Base-by-base conservation (phyloP, 2,113 vertebrate genomes). In the Rhinopomastus cyanomelas region DNA sequence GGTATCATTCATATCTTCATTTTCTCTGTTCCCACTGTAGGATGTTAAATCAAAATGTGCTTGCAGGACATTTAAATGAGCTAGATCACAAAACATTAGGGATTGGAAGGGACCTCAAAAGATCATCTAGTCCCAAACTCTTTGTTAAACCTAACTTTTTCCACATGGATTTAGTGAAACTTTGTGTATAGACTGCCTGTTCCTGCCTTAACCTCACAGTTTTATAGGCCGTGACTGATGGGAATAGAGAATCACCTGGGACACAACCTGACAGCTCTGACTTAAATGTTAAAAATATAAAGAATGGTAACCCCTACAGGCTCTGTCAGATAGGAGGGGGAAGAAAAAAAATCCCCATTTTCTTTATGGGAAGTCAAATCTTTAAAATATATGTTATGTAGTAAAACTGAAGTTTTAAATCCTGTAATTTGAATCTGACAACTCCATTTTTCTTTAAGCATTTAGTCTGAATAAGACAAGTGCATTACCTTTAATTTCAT, bases 401-500 rank as follows among this genome's bases (percentile, higher is more conserved):
- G 91, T 95, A 87, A 97, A 96, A 95, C 69, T 88, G 65, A 95
- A 91, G 96, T 95, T 95, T 92, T 76, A 87, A 91, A 87, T 92
- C 90, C 88, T 91, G 85, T 95, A 93, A 96, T 95, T 88, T 95
- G 75, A 93, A 94, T 88, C 87, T 96, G 60, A 95, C 94, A 95
- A 93, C 75, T 97, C 87, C 92, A 96, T 96, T 95, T 95, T 96
- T 89, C 85, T 94, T 95, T 94, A 93, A 93, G 92, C 93, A 53
- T 96, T 95, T 96, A 86, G 86, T 76, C 89, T 96, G 90, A 94
- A 94, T 57, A 75, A 95, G 85, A 94, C 62, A 81, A 92, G 79
- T 94, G 95, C 94, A 96, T 91, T 96, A 93, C 77, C 65, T 93
- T 96, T 96, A 94, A 93, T 94, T 94, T 97, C 87, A 90, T 95